These are phyloP conservation scores for Coranthus polyacanthus DNA, from an alignment of 2,797 vertebrate genomes.

Conservation along the genomic window DNA sequence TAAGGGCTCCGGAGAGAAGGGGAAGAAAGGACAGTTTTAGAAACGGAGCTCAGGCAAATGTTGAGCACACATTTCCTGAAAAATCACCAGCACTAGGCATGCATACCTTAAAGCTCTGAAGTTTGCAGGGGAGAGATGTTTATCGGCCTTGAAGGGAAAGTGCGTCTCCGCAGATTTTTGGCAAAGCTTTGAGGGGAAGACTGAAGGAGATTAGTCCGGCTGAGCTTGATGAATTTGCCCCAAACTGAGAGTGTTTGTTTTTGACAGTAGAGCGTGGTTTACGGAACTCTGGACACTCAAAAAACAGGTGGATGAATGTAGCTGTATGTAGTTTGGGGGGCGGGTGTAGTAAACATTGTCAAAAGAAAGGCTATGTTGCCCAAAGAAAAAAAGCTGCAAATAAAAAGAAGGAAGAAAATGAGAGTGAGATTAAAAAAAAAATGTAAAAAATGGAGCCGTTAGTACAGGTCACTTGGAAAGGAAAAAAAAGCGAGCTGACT, in stretches of 20 bases:
- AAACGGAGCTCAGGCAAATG: conserved; percentile 38
- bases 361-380: neutral
- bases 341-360: neutral
- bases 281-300: neutral
- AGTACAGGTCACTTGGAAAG: no score
- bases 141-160: conserved; percentile 63
- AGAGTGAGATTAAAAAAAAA: neutral
- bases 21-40: conserved; percentile 40
- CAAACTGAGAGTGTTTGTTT: conserved; percentile 18
- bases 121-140: conserved; percentile 58
- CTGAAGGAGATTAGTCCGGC: conserved; percentile 33
- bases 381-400: conserved; percentile 3
- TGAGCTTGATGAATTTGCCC: conserved; percentile 43
- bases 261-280: neutral
- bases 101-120: conserved; percentile 52
- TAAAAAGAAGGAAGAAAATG: conserved; percentile 15
- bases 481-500: no score
- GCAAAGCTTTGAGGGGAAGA: conserved; percentile 29
- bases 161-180: conserved; percentile 43
- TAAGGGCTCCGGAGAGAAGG: conserved; percentile 38
- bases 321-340: neutral
- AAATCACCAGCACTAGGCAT: conserved; percentile 54
- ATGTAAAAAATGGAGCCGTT: neutral
- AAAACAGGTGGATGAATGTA: neutral
- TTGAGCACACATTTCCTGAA: conserved; percentile 63